Conservation (phyloP, 2,888 invertebrate genomes). For the Achlya flavicornis region DNA sequence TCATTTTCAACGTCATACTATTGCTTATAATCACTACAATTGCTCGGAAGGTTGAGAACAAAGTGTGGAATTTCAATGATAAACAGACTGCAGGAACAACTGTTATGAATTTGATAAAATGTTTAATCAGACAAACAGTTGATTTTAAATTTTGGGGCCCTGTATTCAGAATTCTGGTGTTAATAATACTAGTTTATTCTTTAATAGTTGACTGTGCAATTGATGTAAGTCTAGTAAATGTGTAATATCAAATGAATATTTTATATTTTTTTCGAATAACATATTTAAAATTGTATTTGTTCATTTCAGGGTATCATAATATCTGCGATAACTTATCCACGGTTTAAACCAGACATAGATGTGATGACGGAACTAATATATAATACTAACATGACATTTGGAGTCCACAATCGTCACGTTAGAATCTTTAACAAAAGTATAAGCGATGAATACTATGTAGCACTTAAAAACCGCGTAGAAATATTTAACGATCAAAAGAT, state of each 20-base stretch:
- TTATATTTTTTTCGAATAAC: conserved; percentile 3
- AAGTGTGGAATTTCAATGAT: conserved; percentile 48
- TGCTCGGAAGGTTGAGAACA: conserved; percentile 58
- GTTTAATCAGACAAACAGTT: conserved; percentile 73
- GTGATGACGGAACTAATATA: conserved; percentile 49
- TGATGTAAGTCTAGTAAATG: conserved; percentile 65
- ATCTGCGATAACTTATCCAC: conserved; percentile 70
- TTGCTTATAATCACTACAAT: conserved; percentile 52
- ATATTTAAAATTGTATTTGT: conserved; percentile 15
- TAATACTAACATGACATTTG: conserved; percentile 63
- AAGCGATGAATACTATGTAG: conserved; percentile 37
- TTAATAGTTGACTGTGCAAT: conserved; percentile 72
- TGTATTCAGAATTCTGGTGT: conserved; percentile 59
- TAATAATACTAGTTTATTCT: conserved; percentile 68
- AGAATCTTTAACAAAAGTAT: conserved; percentile 63
- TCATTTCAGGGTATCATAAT: conserved; percentile 71
- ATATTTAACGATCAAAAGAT: conserved; percentile 68
- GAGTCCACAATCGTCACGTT: conserved; percentile 62
- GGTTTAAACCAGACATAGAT: conserved; percentile 62
- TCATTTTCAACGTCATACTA: conserved; percentile 53
- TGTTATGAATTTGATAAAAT: conserved; percentile 65
- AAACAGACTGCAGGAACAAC: conserved; percentile 48
- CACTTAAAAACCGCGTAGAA: conserved; percentile 60
- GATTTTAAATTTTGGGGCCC: conserved; percentile 66
- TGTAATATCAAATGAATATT: background rate